Evolutionary conservation across 30 jellyfish, hydroid and myxozoan species (phyloP).

Genomic region (Pseudorhiza aurosa): DNA sequence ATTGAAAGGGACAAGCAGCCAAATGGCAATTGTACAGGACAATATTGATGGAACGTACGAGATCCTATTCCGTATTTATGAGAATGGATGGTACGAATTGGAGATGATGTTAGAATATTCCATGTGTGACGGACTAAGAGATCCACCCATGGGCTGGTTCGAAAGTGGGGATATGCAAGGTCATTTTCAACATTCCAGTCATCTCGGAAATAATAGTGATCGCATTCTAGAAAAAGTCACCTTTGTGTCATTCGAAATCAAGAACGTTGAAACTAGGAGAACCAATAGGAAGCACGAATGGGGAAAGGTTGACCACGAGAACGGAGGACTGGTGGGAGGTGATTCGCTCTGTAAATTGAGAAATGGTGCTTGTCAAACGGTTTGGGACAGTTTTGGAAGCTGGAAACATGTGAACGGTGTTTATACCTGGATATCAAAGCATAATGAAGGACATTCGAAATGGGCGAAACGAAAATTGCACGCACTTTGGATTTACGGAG

Average conservation of each 20-base stretch:
- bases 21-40: constrained; percentile 26
- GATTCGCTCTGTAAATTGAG: neutral
- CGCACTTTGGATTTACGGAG: constrained; percentile 67
- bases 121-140: constrained; percentile 58
- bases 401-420: neutral
- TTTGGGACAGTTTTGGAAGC: constrained; percentile 20
- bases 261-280: neutral
- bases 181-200: constrained; percentile 24
- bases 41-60: constrained; percentile 64
- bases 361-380: neutral
- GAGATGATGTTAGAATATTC: constrained; percentile 31
- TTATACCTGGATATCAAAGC: neutral
- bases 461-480: constrained; percentile 8
- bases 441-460: neutral
- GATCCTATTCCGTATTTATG: neutral
- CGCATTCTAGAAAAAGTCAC: neutral
- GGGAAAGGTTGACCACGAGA: neutral
- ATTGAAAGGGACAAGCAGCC: neutral
- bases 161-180: constrained; percentile 55
- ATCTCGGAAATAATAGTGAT: constrained; percentile 5
- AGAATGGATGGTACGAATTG: constrained; percentile 22
- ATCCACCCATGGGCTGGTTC: constrained; percentile 80
- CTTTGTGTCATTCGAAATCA: neutral
- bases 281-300: too few relatives aligned
- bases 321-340: neutral